phyloP scores from a whole-genome alignment of 2,113 vertebrate species.

The Scalopus aquaticus region DNA sequence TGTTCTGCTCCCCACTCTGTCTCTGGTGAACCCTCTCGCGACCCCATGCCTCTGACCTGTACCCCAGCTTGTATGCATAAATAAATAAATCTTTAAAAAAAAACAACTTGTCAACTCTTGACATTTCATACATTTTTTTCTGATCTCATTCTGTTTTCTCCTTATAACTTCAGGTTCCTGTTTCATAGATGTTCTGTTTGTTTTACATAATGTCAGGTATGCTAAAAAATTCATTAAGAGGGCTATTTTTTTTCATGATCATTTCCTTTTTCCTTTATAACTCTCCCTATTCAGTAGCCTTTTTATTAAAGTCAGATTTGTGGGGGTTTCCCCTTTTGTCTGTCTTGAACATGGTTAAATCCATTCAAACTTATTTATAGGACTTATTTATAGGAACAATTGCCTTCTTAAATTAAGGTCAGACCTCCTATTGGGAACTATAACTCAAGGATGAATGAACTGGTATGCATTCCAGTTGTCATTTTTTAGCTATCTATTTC shows the following conservation, averaged over 20 bases:
- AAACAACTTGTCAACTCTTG: not conserved
- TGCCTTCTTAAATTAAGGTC: not conserved
- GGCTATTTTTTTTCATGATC: not conserved
- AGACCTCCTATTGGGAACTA: not conserved
- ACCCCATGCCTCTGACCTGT: too few species aligned
- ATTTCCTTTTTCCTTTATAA: constrained; percentile 8
- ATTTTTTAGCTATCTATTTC: not conserved
- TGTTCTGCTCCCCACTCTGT: too few species aligned
- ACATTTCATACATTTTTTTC: not conserved
- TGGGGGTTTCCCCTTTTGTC: not conserved
- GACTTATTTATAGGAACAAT: not conserved
- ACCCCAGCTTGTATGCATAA: too few species aligned
- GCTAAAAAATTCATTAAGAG: not conserved
- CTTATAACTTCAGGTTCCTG: not conserved
- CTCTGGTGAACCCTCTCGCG: too few species aligned
- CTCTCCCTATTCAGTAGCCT: not conserved
- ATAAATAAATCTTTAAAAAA: too few species aligned
- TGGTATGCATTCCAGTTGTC: not conserved
- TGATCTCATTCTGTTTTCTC: not conserved
- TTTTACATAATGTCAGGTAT: constrained; percentile 23
- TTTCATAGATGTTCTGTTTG: not conserved
- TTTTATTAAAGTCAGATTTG: constrained; percentile 48
- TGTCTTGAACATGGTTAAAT: constrained; percentile 11
- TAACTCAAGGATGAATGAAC: not conserved
- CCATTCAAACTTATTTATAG: not conserved